Percentiles rank a stretch among this genome's conserved stretches.
Evolutionary conservation across 1,140 invertebrate species (phyloP).

Genomic region (Apis dorsata): DNA sequence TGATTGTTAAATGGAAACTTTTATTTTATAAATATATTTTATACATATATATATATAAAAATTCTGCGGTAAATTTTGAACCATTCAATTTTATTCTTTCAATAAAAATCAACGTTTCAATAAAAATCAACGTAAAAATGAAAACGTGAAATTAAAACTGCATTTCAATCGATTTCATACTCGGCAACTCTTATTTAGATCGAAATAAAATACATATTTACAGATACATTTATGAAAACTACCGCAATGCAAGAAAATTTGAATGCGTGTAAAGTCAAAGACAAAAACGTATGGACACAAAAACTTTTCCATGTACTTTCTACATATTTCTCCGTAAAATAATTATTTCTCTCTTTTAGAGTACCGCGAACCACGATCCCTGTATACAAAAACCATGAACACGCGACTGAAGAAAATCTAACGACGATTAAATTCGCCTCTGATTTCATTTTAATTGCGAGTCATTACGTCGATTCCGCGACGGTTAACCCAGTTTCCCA

Average conservation of each 20-base stretch:
- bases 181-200: too few species aligned
- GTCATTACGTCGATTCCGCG: conserved; percentile 66
- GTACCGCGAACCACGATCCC: neutral
- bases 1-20: too few species aligned
- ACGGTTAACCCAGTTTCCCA: conserved; percentile 68
- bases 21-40: neutral
- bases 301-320: neutral
- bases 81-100: too few species aligned
- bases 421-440: conserved; percentile 2
- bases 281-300: neutral
- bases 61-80: too few species aligned
- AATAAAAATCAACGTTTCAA: neutral
- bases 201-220: too few species aligned
- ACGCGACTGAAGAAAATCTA: conserved; percentile 6
- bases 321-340: neutral
- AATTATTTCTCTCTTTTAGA: conserved; percentile 1
- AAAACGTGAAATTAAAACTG: neutral
- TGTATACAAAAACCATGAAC: neutral
- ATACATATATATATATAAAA: neutral
- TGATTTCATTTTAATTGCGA: conserved; percentile 67
- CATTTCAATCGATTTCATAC: neutral
- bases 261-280: neutral
- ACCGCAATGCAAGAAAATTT: neutral
- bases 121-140: neutral
- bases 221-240: too few species aligned